Evolutionary conservation across 2,888 invertebrate species (phyloP).

Genomic region (Drosophila flavopinicola): DNA sequence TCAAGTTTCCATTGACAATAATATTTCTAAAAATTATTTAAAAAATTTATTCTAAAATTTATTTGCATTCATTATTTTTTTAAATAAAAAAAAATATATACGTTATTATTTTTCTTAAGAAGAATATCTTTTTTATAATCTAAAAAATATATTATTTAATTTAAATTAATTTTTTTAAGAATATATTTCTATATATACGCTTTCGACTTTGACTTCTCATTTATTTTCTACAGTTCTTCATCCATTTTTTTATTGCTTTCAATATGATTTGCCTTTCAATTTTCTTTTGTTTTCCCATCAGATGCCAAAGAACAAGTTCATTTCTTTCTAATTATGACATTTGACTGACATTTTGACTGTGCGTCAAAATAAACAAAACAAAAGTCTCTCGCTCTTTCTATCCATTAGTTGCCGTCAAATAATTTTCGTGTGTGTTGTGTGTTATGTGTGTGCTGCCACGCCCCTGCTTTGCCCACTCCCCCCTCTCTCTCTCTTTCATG

Average conservation of each 20-base stretch:
- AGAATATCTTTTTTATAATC: too few species aligned
- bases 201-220: too few species aligned
- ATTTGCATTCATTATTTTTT: too few species aligned
- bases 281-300: conserved; percentile 34
- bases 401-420: conserved; percentile 43
- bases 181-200: too few species aligned
- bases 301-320: conserved; percentile 22
- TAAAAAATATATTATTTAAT: too few species aligned
- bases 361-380: conserved; percentile 48
- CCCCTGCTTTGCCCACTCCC: neutral
- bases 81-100: too few species aligned
- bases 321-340: conserved; percentile 50
- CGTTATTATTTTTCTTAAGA: too few species aligned
- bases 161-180: too few species aligned
- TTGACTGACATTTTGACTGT: conserved; percentile 52
- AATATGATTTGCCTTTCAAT: conserved; percentile 21
- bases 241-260: neutral
- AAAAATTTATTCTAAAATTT: too few species aligned
- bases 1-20: too few species aligned
- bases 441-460: conserved; percentile 12
- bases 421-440: neutral
- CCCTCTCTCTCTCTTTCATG: neutral
- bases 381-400: conserved; percentile 9
- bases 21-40: too few species aligned
- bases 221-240: neutral